These are phyloP conservation scores for Leuctra nigra DNA, from an alignment of 2,888 invertebrate genomes.

Conservation along the genomic window DNA sequence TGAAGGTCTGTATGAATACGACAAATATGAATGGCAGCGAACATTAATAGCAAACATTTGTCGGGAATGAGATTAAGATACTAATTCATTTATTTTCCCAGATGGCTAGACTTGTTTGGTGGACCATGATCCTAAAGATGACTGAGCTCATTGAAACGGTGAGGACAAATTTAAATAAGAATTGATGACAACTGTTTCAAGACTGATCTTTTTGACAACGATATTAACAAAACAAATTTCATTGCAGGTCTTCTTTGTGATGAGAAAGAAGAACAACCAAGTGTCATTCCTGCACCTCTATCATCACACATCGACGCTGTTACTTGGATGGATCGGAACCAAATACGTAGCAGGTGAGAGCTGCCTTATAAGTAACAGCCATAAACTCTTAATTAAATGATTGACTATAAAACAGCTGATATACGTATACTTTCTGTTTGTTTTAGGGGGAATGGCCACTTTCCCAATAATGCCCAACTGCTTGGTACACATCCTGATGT, in stretches of 20 bases:
- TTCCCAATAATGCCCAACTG: conserved; percentile 60
- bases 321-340: conserved; percentile 52
- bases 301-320: conserved; percentile 58
- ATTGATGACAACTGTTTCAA: background rate
- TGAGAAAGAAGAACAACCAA: conserved; percentile 65
- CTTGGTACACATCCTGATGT: conserved; percentile 68
- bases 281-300: conserved; percentile 66
- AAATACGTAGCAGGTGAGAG: conserved; percentile 63
- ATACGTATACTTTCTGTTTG: conserved; percentile 25
- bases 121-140: conserved; percentile 56
- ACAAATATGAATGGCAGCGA: no score
- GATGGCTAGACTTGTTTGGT: conserved; percentile 50
- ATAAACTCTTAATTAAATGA: background rate
- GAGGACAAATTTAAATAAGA: conserved; percentile 22
- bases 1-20: no score
- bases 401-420: background rate
- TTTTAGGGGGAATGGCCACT: conserved; percentile 57
- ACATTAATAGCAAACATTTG: no score
- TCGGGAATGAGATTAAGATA: no score
- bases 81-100: conserved; percentile 29
- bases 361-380: no score
- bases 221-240: no score
- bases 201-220: background rate
- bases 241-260: conserved; percentile 51
- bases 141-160: conserved; percentile 60